Evolutionary conservation across 2,888 invertebrate genomes (phyloP).

Genomic region (Hipparchia semele): DNA sequence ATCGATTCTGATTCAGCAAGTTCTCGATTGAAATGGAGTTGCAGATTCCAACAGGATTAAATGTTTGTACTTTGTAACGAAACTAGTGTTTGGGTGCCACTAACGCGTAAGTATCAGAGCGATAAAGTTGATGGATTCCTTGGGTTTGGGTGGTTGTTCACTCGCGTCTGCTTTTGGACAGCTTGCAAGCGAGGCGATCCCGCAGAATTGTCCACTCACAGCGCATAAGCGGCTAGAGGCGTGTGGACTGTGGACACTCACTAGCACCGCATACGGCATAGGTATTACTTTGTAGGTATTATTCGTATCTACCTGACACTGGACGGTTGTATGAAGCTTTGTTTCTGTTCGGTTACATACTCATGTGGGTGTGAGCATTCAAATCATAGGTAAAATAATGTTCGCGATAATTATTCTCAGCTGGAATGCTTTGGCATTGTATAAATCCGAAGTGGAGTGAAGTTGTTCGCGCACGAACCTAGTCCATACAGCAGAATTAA

Average conservation of each 20-base stretch:
- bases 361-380: not conserved
- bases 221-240: too few relatives aligned
- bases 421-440: slow-evolving; percentile 36
- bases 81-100: slow-evolving; percentile 45
- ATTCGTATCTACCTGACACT: too few relatives aligned
- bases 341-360: not conserved
- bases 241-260: too few relatives aligned
- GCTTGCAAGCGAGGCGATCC: too few relatives aligned
- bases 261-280: too few relatives aligned
- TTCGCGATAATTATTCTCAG: slow-evolving; percentile 36
- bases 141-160: too few relatives aligned
- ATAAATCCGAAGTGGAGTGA: slow-evolving; percentile 41
- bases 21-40: slow-evolving; percentile 59
- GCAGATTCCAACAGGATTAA: slow-evolving; percentile 53
- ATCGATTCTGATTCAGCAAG: slow-evolving; percentile 67
- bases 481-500: slow-evolving; percentile 72
- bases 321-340: not conserved
- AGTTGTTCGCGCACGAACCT: slow-evolving; percentile 53
- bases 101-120: not conserved
- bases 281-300: too few relatives aligned
- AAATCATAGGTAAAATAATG: slow-evolving; percentile 9
- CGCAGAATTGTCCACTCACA: too few relatives aligned
- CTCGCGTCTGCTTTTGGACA: too few relatives aligned
- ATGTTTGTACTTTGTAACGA: slow-evolving; percentile 46
- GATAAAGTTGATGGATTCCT: not conserved